A percentile compares a stretch with the other conserved stretches of the same genome.
Evolutionary conservation across 92 coral and sea anemone species (phyloP).

Genomic region (Epizoanthus rinbou): DNA sequence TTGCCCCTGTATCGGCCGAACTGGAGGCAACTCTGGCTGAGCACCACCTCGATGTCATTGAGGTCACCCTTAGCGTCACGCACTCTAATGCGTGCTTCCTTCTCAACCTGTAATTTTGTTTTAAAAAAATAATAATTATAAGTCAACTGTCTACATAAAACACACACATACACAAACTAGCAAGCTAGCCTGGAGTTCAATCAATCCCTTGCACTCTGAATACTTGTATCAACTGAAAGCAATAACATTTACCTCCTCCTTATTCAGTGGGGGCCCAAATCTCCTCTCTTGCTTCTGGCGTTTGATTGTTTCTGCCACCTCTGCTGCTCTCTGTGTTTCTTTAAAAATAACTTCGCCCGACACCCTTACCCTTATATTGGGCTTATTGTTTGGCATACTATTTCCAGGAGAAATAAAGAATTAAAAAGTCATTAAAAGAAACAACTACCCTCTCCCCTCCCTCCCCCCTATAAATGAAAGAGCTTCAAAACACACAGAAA

Average conservation of each 20-base stretch:
- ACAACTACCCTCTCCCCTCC: too few relatives aligned
- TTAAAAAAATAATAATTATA: background rate
- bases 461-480: too few relatives aligned
- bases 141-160: background rate
- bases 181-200: too few relatives aligned
- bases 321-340: background rate
- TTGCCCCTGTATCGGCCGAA: conserved; percentile 52
- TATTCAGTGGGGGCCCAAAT: background rate
- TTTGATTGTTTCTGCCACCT: background rate
- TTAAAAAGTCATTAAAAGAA: too few relatives aligned
- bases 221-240: background rate
- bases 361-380: background rate
- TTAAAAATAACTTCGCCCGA: background rate
- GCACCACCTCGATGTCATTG: conserved; percentile 35
- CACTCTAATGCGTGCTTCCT: conserved; percentile 16
- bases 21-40: conserved; percentile 26
- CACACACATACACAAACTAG: background rate
- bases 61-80: background rate
- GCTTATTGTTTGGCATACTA: too few relatives aligned
- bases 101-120: conserved; percentile 33
- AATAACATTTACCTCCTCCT: conserved; percentile 9
- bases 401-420: too few relatives aligned
- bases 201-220: too few relatives aligned
- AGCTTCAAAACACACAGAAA: too few relatives aligned
- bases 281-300: background rate